Percentiles rank a stretch among this genome's conserved stretches.
Evolutionary conservation across 2,888 invertebrate genomes (phyloP).

Genomic region (Metopia argyrocephala): DNA sequence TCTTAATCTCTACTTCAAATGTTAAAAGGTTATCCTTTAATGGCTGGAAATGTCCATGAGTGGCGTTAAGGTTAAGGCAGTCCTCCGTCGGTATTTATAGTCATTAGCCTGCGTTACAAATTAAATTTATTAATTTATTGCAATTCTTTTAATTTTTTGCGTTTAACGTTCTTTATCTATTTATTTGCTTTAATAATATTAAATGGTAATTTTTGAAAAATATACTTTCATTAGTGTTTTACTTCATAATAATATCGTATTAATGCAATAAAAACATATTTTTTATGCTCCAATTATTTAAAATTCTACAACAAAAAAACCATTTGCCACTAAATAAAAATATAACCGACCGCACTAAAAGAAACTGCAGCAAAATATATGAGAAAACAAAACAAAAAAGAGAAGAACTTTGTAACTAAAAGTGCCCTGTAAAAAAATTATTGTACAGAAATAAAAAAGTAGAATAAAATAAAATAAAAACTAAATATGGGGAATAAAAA

Average conservation of each 20-base stretch:
- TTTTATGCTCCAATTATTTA: conserved; percentile 58
- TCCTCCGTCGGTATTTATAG: neutral
- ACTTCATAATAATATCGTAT: conserved; percentile 32
- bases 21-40: too few species aligned
- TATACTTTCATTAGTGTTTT: conserved; percentile 50
- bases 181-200: neutral
- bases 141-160: conserved; percentile 7
- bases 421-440: neutral
- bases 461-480: neutral
- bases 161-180: neutral
- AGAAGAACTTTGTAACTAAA: conserved; percentile 37
- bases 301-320: conserved; percentile 33
- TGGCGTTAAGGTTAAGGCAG: neutral
- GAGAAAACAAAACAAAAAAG: conserved; percentile 26
- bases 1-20: too few species aligned
- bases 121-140: neutral
- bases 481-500: neutral
- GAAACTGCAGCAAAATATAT: conserved; percentile 14
- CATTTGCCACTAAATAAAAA: conserved; percentile 29
- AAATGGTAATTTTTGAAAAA: conserved; percentile 44
- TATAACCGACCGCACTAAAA: conserved; percentile 39
- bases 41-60: too few species aligned
- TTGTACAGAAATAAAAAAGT: neutral
- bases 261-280: conserved; percentile 55
- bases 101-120: neutral